Evolutionary conservation across 2,797 vertebrate species (phyloP).

Genomic region (Gobio occitaniae): DNA sequence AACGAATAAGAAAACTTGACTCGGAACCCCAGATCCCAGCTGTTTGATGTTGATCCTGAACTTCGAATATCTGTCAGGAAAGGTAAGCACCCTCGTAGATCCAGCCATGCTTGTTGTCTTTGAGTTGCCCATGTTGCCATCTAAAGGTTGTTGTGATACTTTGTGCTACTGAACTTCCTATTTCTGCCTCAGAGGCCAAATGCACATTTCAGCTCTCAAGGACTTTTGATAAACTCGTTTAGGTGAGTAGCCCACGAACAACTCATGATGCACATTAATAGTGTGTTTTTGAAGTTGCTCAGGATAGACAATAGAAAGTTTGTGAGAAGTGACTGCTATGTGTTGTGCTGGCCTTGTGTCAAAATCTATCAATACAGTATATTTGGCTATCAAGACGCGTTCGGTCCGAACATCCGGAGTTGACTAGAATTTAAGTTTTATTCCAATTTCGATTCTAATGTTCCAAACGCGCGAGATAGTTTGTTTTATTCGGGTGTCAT

Average conservation of each 20-base stretch:
- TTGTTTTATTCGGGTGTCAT: background rate
- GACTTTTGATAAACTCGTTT: conserved; percentile 64
- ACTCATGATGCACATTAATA: background rate
- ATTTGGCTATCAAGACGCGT: background rate
- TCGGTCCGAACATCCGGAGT: conserved; percentile 26
- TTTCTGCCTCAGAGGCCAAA: conserved; percentile 34
- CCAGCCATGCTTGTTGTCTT: conserved; percentile 27
- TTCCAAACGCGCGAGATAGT: background rate
- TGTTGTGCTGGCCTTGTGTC: background rate
- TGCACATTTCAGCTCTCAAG: conserved; percentile 29
- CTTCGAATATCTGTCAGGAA: conserved; percentile 25
- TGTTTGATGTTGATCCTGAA: conserved; percentile 57
- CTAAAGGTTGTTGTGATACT: conserved; percentile 47
- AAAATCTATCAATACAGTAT: background rate
- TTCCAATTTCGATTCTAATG: background rate
- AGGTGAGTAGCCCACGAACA: conserved; percentile 7
- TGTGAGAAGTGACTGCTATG: background rate
- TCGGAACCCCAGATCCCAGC: conserved; percentile 50
- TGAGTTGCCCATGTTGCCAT: conserved; percentile 39
- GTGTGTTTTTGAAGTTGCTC: background rate
- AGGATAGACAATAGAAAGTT: background rate
- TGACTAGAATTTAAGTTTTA: background rate
- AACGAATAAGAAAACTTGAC: conserved; percentile 22
- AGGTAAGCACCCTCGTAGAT: conserved; percentile 43
- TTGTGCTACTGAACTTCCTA: conserved; percentile 46